Evolutionary conservation across 2,797 vertebrate species (phyloP).

Genomic region (Takifugu rubripes): DNA sequence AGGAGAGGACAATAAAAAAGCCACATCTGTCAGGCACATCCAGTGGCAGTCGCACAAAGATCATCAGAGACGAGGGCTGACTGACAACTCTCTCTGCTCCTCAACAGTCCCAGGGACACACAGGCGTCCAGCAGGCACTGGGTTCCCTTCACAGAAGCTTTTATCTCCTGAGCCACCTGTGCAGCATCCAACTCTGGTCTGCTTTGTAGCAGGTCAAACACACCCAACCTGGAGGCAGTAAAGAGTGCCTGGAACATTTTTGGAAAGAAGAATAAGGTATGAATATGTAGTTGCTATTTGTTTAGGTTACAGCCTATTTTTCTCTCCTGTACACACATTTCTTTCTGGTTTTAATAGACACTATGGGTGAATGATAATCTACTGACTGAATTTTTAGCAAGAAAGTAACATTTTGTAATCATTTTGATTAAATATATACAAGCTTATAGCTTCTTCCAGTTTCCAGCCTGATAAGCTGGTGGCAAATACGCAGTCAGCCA

Average conservation of each 20-base stretch:
- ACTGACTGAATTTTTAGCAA: too few relatives aligned
- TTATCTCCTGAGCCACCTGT: constrained; percentile 73
- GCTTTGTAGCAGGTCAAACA: constrained; percentile 84
- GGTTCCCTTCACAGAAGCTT: constrained; percentile 72
- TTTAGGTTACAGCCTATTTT: too few relatives aligned
- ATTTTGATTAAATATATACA: too few relatives aligned
- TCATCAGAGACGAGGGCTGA: constrained; percentile 11
- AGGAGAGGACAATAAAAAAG: constrained; percentile 1
- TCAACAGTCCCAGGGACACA: constrained; percentile 80
- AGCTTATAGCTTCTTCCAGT: too few relatives aligned
- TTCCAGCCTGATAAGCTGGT: too few relatives aligned
- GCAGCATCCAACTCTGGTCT: constrained; percentile 59
- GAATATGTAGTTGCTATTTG: too few relatives aligned
- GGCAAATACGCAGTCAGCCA: too few relatives aligned
- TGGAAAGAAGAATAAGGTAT: background rate
- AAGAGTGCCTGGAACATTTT: constrained; percentile 80
- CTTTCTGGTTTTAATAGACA: too few relatives aligned
- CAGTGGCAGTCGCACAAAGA: background rate
- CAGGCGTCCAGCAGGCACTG: constrained; percentile 84
- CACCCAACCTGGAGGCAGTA: constrained; percentile 80
- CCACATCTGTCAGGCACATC: background rate
- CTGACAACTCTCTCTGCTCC: constrained; percentile 54
- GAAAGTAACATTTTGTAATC: too few relatives aligned
- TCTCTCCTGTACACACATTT: too few relatives aligned
- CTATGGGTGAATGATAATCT: too few relatives aligned